phyloP scores from a whole-genome alignment of 2,797 vertebrate genomes.

The Pempheris klunzingeri region DNA sequence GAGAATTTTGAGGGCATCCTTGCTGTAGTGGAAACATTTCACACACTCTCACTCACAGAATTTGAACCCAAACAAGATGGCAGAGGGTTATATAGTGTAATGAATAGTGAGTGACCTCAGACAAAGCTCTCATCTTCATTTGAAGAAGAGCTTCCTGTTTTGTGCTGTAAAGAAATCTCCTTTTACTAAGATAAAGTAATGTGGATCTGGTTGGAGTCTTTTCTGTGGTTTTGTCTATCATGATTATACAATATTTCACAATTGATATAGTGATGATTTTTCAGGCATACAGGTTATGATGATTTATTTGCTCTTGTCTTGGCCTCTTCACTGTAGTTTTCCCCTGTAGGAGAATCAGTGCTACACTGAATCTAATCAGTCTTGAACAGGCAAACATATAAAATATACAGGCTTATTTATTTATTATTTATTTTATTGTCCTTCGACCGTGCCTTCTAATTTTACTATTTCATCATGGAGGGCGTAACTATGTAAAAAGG shows the following conservation, averaged over 20 bases:
- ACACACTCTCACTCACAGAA: not conserved
- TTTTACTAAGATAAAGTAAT: no score
- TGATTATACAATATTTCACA: not conserved
- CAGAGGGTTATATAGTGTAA: not conserved
- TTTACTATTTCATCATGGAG: slow-evolving; percentile 7
- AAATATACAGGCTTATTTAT: not conserved
- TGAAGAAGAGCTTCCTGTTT: slow-evolving; percentile 16
- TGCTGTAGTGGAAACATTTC: not conserved
- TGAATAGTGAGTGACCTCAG: not conserved
- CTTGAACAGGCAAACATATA: no score
- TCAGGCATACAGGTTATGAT: no score
- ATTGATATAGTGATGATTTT: not conserved
- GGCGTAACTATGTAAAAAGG: not conserved
- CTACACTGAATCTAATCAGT: no score
- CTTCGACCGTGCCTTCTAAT: slow-evolving; percentile 1
- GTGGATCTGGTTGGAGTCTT: not conserved
- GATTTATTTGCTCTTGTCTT: no score
- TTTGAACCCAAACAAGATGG: not conserved
- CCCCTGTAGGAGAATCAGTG: slow-evolving; percentile 3
- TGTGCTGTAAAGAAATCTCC: no score
- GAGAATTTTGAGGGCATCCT: not conserved
- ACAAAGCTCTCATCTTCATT: not conserved
- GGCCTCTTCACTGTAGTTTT: not conserved
- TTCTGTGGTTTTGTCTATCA: not conserved
- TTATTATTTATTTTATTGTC: slow-evolving; percentile 22